These are phyloP conservation scores for Odontomachus brunneus DNA, from an alignment of 1,140 invertebrate genomes.

Conservation along the genomic window DNA sequence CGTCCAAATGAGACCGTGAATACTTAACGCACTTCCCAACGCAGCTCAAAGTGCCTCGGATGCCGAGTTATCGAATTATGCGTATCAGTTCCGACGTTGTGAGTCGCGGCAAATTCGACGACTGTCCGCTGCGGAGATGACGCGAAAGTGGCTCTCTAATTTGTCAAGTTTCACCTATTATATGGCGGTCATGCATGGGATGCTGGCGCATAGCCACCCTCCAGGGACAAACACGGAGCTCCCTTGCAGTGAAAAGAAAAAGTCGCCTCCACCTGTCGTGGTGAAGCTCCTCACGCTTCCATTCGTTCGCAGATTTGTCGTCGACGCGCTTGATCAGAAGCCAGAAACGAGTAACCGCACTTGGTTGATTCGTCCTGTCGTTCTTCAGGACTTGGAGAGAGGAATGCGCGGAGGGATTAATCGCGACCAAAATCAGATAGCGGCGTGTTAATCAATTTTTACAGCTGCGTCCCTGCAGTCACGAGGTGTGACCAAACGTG, in stretches of 20 bases:
- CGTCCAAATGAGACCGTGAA: neutral
- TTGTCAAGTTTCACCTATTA: slow-evolving; percentile 81
- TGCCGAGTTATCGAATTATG: neutral
- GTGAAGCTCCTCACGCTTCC: no score
- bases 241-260: neutral
- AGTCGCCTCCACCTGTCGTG: no score
- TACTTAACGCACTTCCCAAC: neutral
- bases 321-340: no score
- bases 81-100: neutral
- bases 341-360: no score
- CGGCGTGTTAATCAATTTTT: slow-evolving; percentile 2
- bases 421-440: no score
- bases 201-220: slow-evolving; percentile 70
- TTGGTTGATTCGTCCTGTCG: no score
- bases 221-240: slow-evolving; percentile 63
- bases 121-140: slow-evolving; percentile 43
- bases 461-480: slow-evolving; percentile 69
- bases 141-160: slow-evolving; percentile 78
- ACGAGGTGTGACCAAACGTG: slow-evolving; percentile 74
- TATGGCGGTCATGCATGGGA: slow-evolving; percentile 79
- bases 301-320: no score
- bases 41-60: neutral
- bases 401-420: no score
- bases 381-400: no score
- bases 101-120: neutral